Evolutionary conservation across 2,113 vertebrate genomes (phyloP), one percentile per base, ranked within the genome.

Genomic region (Tamias sibiricus): DNA sequence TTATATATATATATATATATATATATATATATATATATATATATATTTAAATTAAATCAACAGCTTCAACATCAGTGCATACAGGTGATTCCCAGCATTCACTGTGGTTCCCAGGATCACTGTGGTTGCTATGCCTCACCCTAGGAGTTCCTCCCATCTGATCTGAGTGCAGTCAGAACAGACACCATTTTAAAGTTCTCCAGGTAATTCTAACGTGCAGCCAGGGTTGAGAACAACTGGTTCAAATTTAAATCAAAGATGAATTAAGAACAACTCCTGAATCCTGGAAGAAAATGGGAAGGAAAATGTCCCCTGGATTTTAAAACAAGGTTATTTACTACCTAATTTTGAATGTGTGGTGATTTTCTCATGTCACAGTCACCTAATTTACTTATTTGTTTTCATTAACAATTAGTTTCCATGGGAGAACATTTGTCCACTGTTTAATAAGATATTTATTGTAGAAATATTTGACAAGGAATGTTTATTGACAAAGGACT

Each of bases 361-460:
- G 20, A 30, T 77, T 94, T 93, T 62, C 69, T 64, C 77, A 42
- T 69, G 2, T 81, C 13, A 40, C 11, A 47, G 28, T 72, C 62
- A 88, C 30, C 35, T 80, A 83, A 30, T 30, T 19, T 79, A 42
- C 47, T 68, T 92, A 54, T 68, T 95, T 90, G 20, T 81, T 76
- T 96, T 95, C 28, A 86, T 93, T 93, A 94, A 66, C 37, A 77
- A n/a, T 72, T 87, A 40, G 37, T 59, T 89, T 79, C 30, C n/a
- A 40, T 24, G 85, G 80, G 42, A 71, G 84, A 90, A 66, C 35
- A 77, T 90, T 20, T 28, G 9, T 77, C 11, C 11, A 77, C 8
- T 95, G 16, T 40, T 54, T 94, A 90, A 75, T 6, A 95, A 86
- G 54, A 2, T 92, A 4, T 86, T 79, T 80, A 17, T 49, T 11